A percentile compares a stretch with the other conserved stretches of the same genome.
phyloP scores from a whole-genome alignment of 2,888 invertebrate species.

The Atethmia centrago region DNA sequence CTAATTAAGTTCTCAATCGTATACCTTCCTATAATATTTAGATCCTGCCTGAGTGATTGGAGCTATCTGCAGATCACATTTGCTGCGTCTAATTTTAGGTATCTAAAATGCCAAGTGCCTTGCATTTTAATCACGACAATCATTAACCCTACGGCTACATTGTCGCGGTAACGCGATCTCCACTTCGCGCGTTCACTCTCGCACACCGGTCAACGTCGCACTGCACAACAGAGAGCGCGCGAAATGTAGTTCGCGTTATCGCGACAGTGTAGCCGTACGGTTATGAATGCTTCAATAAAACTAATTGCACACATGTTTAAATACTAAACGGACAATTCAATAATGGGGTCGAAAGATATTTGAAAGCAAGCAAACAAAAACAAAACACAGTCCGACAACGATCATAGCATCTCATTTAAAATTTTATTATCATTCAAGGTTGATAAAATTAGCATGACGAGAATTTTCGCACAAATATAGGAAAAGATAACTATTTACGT shows the following conservation, averaged over 20 bases:
- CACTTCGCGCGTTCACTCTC: too few species aligned
- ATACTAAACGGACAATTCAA: neutral
- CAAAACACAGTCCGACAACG: slow-evolving; percentile 11
- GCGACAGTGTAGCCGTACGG: too few species aligned
- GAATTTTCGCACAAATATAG: slow-evolving; percentile 61
- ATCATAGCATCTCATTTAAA: slow-evolving; percentile 23
- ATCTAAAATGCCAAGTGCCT: slow-evolving; percentile 19
- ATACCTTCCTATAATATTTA: too few species aligned
- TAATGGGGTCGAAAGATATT: too few species aligned
- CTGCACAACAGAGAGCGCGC: too few species aligned
- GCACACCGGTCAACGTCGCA: too few species aligned
- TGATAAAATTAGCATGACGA: slow-evolving; percentile 52
- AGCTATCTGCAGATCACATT: slow-evolving; percentile 21
- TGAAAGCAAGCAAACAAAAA: neutral
- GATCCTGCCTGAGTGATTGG: neutral
- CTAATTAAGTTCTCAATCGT: slow-evolving; percentile 12
- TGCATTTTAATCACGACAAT: slow-evolving; percentile 3
- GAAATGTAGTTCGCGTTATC: too few species aligned
- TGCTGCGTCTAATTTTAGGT: slow-evolving; percentile 32
- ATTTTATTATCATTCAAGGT: slow-evolving; percentile 54
- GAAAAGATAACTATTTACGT: slow-evolving; percentile 48
- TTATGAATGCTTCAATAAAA: neutral
- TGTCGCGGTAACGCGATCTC: too few species aligned
- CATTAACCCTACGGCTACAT: too few species aligned
- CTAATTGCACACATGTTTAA: neutral